Evolutionary conservation across 1,140 invertebrate genomes (phyloP), one percentile per base, ranked within the genome.

Genomic region (Cheumatopsyche charites): DNA sequence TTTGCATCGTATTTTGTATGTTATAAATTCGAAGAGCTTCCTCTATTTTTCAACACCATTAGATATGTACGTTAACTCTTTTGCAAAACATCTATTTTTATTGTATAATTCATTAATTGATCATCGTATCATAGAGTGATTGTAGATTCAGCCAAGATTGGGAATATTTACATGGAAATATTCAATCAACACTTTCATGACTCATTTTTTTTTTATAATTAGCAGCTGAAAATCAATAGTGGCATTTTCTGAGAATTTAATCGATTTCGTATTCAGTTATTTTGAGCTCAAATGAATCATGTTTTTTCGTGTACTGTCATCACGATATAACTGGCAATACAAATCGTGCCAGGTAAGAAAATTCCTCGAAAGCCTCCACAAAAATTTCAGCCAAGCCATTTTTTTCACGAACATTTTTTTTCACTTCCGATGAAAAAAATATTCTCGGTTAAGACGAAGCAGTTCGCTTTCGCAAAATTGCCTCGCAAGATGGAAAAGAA

Each of bases 371-470:
- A 52, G 19, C n/a, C 47, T 17, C 19, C 9, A 6, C 15, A 17
- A 52, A 52, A 52, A 17, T 1, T 15, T 2, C 7, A 9, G 15
- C 43, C 2, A 15, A 45, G 43, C 43, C 11, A 52, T 52, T 11
- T 52, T 36, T 17, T 52, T 52, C 47, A 19, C 19, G 15, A 9
- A 52, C n/a, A 36, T 36, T 52, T 52, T 52, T 52, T n/a, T n/a
- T n/a, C n/a, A n/a, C 47, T 52, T 52, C 19, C 47, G 47, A 52
- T 17, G 15, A 15, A 52, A 52, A 17, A 52, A 52, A 52, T 17
- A 19, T 52, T 17, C 19, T 4, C 47, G 47, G 9, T 17, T 9
- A 52, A 17, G 2, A 52, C 13, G 47, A 17, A 15, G 15, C 15
- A 17, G 47, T 6, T 17, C 19, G 15, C 29, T 52, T 52, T 52